A percentile compares a stretch with the other conserved stretches of the same genome.
Conservation (phyloP, 2,797 vertebrate species). For the Forpus xanthops region DNA sequence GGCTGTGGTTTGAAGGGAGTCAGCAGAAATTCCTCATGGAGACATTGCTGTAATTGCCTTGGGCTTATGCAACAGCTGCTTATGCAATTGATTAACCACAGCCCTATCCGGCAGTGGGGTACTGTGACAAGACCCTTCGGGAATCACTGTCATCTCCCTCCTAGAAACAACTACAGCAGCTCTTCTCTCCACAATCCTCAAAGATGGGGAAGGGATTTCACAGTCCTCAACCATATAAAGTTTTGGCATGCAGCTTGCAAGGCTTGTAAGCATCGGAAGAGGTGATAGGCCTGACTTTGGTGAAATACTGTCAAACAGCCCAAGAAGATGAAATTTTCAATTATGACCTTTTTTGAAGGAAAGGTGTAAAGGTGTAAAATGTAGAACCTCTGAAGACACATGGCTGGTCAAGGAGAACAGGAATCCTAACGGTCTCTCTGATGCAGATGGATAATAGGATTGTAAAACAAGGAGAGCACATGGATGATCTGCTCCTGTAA, state of each 20-base stretch:
- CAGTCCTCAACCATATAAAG: not conserved
- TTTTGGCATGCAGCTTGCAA: not conserved
- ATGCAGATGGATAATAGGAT: not conserved
- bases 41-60: not conserved
- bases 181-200: not conserved
- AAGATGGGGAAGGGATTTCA: not conserved
- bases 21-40: not conserved
- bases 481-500: not conserved
- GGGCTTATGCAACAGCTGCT: not conserved
- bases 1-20: not conserved
- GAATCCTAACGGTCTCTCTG: not conserved
- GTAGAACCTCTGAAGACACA: not conserved
- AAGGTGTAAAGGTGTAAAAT: not conserved
- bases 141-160: not conserved
- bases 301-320: not conserved
- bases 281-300: not conserved
- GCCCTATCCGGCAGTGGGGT: not conserved
- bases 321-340: not conserved
- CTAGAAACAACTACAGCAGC: not conserved
- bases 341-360: not conserved
- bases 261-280: not conserved
- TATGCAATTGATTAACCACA: not conserved
- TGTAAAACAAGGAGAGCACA: not conserved
- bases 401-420: not conserved
- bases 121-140: not conserved